Percentiles rank a stretch among this genome's conserved stretches.
Evolutionary conservation across 2,797 vertebrate genomes (phyloP).

Genomic region (Podargus strigoides): DNA sequence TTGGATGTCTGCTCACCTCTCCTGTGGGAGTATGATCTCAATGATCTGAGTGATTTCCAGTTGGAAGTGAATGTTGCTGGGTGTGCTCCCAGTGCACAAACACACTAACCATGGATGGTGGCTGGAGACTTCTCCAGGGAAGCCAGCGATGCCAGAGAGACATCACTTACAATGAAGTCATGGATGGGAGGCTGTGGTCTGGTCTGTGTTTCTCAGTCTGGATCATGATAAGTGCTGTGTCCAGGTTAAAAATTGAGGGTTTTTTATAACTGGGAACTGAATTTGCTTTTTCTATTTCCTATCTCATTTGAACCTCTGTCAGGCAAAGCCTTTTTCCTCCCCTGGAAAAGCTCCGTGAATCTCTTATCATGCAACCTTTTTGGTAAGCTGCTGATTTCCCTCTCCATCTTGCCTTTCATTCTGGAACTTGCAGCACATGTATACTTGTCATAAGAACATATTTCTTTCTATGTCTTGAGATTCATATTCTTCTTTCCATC

Average conservation of each 20-base stretch:
- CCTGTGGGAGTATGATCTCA: neutral
- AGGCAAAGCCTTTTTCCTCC: neutral
- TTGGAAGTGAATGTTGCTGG: neutral
- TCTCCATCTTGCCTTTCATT: neutral
- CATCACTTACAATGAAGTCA: neutral
- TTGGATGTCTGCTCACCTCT: neutral
- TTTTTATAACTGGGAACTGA: neutral
- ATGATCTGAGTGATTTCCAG: neutral
- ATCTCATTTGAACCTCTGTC: neutral
- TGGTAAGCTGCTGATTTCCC: neutral
- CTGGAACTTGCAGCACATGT: neutral
- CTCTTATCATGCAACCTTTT: neutral
- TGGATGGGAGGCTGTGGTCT: neutral
- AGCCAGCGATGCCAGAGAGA: neutral
- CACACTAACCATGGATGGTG: neutral
- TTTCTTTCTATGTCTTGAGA: neutral
- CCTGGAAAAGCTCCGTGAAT: neutral
- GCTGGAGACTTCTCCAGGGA: neutral
- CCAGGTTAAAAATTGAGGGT: neutral
- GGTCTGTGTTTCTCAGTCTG: accelerated
- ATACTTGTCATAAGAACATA: neutral
- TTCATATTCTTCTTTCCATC: neutral
- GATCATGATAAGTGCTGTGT: neutral
- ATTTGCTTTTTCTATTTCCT: neutral
- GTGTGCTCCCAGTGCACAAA: neutral